A percentile compares a stretch with the other conserved stretches of the same genome.
Evolutionary conservation across 1,140 invertebrate species (phyloP).

Genomic region (Tachypleus tridentatus): DNA sequence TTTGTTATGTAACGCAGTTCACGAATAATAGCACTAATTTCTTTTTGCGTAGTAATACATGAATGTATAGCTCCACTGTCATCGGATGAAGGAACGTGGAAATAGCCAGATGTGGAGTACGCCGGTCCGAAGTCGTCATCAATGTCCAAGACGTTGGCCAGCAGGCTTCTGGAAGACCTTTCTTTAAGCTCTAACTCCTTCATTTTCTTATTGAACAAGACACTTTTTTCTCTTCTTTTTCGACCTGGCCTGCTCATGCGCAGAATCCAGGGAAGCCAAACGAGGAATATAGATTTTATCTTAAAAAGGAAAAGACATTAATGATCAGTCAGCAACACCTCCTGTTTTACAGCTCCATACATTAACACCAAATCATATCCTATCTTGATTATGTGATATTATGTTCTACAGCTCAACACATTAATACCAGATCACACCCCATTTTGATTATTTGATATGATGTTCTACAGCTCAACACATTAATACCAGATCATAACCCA

Average conservation of each 20-base stretch:
- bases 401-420: no score
- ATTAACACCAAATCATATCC: no score
- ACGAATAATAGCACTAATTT: constrained; percentile 84
- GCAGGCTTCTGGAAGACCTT: constrained; percentile 77
- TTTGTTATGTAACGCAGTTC: constrained; percentile 89
- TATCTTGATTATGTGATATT: no score
- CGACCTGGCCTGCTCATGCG: constrained; percentile 87
- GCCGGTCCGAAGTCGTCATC: constrained; percentile 78
- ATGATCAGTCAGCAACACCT: no score
- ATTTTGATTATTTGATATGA: no score
- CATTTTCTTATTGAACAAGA: constrained; percentile 45
- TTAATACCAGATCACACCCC: no score
- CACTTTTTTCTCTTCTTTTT: constrained; percentile 77
- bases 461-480: no score
- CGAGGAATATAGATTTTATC: constrained; percentile 83
- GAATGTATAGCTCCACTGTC: no score
- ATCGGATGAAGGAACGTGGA: no score
- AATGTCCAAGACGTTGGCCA: constrained; percentile 91
- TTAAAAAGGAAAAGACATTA: constrained; percentile 34
- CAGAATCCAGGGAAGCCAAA: constrained; percentile 90
- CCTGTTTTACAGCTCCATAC: no score
- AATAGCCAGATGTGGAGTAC: constrained; percentile 29
- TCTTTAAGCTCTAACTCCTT: constrained; percentile 78
- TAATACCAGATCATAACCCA: no score
- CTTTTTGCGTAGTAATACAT: constrained; percentile 25